Conservation (phyloP, 2,113 vertebrate species). For the Charina bottae region DNA sequence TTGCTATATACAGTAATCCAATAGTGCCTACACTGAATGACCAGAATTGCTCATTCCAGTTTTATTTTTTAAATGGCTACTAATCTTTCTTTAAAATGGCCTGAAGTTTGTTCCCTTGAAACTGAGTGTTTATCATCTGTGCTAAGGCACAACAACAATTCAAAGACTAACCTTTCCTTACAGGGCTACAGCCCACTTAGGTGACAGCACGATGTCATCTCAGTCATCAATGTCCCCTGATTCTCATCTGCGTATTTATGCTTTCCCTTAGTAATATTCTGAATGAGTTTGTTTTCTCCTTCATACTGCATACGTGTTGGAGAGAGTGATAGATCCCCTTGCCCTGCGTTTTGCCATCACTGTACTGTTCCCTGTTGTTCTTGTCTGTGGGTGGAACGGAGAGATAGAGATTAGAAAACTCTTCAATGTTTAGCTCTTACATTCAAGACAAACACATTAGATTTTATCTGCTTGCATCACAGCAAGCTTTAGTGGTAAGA, state of each 20-base stretch:
- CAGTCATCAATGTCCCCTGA: background rate
- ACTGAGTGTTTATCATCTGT: background rate
- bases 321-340: background rate
- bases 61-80: background rate
- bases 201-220: background rate
- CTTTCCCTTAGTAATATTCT: background rate
- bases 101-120: background rate
- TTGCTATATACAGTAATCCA: background rate
- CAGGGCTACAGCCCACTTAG: background rate
- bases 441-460: conserved; percentile 49
- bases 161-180: background rate
- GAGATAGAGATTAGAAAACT: background rate
- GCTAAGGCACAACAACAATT: background rate
- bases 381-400: background rate
- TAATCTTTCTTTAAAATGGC: background rate
- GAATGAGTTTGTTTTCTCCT: background rate
- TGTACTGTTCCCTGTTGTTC: background rate
- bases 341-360: background rate
- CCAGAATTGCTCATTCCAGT: background rate
- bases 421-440: conserved; percentile 10
- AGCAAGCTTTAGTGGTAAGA: conserved; percentile 66
- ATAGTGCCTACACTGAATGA: background rate
- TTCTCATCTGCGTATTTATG: background rate
- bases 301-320: background rate
- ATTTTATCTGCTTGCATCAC: conserved; percentile 46